A percentile compares a stretch with the other conserved stretches of the same genome.
Conservation (phyloP, 2,797 vertebrate species). For the Anniella stebbinsi region DNA sequence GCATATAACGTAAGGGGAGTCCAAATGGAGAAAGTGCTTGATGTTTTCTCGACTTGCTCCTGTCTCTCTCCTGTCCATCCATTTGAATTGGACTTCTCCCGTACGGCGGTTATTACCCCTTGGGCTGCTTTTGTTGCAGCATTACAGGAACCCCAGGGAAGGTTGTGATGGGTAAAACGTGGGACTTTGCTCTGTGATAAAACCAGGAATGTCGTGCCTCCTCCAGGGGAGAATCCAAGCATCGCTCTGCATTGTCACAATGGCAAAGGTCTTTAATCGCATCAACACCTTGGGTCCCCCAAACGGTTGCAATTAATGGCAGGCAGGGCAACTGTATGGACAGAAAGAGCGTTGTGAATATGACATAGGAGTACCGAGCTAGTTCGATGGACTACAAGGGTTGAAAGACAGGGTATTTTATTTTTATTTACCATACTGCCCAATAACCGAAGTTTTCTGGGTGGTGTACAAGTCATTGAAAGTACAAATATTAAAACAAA, state of each 20-base stretch:
- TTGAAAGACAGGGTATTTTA: not conserved
- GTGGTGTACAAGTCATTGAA: no score
- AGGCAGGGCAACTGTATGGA: not conserved
- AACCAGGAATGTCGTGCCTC: not conserved
- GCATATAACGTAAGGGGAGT: no score
- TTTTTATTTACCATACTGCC: not conserved
- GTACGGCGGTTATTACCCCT: rapidly evolving
- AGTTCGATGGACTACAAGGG: not conserved
- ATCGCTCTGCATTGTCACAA: not conserved
- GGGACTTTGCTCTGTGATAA: not conserved
- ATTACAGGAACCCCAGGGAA: not conserved
- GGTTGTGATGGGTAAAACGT: not conserved
- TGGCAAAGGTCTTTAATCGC: not conserved
- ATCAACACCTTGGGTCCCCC: not conserved
- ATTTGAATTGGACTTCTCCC: not conserved
- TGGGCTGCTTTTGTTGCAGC: not conserved
- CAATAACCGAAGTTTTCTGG: no score
- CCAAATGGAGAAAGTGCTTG: no score
- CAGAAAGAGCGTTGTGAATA: not conserved
- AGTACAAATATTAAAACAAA: no score
- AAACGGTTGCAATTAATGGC: not conserved
- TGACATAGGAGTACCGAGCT: not conserved
- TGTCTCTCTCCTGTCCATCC: not conserved
- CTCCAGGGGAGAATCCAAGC: not conserved
- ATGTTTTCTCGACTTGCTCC: no score